phyloP scores from a whole-genome alignment of 2,113 vertebrate species.

The Antechinus flavipes region DNA sequence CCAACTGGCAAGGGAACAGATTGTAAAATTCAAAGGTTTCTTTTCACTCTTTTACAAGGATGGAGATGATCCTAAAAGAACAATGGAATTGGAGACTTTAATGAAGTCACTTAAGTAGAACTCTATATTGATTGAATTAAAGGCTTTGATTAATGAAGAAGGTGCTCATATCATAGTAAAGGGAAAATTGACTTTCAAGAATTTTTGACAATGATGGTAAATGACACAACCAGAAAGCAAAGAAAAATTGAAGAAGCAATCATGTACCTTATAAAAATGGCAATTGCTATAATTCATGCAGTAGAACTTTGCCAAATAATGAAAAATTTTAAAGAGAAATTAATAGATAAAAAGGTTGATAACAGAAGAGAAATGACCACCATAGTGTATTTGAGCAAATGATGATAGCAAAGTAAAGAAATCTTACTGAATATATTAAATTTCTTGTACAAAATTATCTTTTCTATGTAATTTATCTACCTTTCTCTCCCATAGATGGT shows the following conservation, averaged over 20 bases:
- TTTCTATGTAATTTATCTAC: background rate
- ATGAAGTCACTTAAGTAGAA: background rate
- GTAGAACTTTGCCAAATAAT: background rate
- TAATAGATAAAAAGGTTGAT: background rate
- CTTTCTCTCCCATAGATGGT: background rate
- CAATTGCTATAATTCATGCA: background rate
- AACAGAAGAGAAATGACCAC: background rate
- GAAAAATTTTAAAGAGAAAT: background rate
- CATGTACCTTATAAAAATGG: background rate
- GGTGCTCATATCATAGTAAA: background rate
- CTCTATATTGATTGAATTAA: background rate
- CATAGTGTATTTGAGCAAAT: background rate
- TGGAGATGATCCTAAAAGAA: background rate
- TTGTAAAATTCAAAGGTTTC: background rate
- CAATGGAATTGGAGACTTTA: background rate
- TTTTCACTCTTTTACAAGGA: background rate
- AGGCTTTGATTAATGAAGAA: background rate
- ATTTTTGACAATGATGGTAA: background rate
- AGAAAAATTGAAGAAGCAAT: background rate
- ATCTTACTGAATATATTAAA: background rate
- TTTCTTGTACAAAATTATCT: background rate
- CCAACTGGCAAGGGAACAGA: background rate
- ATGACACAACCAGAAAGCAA: background rate
- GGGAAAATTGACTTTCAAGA: background rate
- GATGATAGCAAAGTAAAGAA: background rate